Percentiles rank a stretch among this genome's conserved stretches.
Evolutionary conservation across 2,113 vertebrate species (phyloP).

Genomic region (Alosa alosa): DNA sequence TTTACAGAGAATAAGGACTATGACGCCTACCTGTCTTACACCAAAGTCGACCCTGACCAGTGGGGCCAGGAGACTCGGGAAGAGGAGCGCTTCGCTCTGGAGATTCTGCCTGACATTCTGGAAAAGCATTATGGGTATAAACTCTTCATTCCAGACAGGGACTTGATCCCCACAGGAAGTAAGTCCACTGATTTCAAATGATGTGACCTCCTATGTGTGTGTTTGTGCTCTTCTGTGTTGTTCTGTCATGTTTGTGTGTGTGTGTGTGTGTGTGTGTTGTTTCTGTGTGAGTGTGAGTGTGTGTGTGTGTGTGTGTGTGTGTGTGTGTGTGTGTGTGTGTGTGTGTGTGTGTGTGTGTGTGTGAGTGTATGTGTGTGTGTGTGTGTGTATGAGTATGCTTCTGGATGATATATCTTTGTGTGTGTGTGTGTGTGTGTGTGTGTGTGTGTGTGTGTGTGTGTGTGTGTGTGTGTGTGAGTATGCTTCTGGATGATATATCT

Average conservation of each 20-base stretch:
- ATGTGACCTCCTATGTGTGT: constrained; percentile 38
- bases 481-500: neutral
- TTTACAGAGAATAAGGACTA: constrained; percentile 94
- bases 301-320: too few species aligned
- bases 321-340: too few species aligned
- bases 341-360: neutral
- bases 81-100: constrained; percentile 96
- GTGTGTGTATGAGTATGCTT: neutral
- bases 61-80: constrained; percentile 96
- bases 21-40: constrained; percentile 96
- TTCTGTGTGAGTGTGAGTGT: too few species aligned
- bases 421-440: constrained; percentile 33
- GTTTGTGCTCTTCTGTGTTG: too few species aligned
- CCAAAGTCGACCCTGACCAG: constrained; percentile 97
- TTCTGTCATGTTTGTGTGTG: neutral
- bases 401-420: neutral
- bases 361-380: constrained; percentile 3
- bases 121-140: constrained; percentile 99
- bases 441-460: neutral
- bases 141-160: constrained; percentile 98
- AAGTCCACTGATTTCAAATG: constrained; percentile 65
- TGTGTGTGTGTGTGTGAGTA: neutral
- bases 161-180: constrained; percentile 99
- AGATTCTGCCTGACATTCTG: constrained; percentile 96
- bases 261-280: too few species aligned